These are phyloP conservation scores for Stomatorhinus walkeri DNA, from an alignment of 2,797 vertebrate species.

Conservation along the genomic window DNA sequence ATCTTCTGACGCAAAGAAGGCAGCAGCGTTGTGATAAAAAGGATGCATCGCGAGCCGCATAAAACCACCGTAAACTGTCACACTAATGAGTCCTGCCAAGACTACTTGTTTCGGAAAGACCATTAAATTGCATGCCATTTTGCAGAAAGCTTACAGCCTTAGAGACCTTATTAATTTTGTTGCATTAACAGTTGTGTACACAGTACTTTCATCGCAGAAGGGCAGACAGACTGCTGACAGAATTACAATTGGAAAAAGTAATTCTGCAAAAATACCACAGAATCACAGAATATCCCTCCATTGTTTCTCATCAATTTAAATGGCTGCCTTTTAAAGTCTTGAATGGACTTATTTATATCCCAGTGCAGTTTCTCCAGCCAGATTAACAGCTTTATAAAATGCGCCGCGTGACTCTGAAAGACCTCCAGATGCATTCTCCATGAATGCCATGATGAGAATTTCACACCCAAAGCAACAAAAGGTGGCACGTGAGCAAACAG, in stretches of 20 bases:
- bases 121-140: constrained; percentile 16
- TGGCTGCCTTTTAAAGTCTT: constrained; percentile 4
- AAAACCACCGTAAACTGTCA: neutral
- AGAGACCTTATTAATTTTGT: constrained; percentile 36
- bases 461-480: constrained; percentile 7
- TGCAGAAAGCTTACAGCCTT: constrained; percentile 13
- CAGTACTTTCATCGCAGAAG: constrained; percentile 24
- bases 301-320: neutral
- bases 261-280: constrained; percentile 11
- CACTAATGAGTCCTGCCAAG: neutral
- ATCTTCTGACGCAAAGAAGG: neutral
- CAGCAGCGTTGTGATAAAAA: neutral
- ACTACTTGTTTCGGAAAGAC: neutral
- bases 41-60: too few species aligned
- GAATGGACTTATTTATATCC: neutral
- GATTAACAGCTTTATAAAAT: neutral
- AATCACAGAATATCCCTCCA: neutral
- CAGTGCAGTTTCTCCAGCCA: neutral
- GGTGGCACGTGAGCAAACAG: neutral
- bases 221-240: neutral
- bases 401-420: neutral
- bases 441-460: neutral
- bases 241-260: constrained; percentile 13
- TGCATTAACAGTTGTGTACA: constrained; percentile 31
- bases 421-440: neutral